Evolutionary conservation across 2,113 vertebrate species (phyloP).

Genomic region (Cyprinodon variegatus): DNA sequence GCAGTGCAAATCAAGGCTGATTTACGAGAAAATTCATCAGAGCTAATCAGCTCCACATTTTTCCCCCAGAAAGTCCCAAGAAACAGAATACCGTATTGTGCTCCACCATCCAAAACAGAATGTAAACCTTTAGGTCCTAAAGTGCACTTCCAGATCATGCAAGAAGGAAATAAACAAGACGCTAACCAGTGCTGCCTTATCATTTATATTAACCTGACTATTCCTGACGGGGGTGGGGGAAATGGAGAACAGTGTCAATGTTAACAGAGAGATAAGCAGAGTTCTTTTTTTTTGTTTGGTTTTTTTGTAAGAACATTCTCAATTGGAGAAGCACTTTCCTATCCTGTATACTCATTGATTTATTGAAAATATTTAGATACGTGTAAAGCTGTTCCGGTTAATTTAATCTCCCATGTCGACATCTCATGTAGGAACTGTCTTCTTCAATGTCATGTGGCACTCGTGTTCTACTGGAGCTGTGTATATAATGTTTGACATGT

Average conservation of each 20-base stretch:
- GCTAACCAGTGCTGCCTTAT: constrained; percentile 65
- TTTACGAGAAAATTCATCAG: constrained; percentile 1
- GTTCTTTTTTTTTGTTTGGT: constrained; percentile 6
- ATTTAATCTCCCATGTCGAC: constrained; percentile 66
- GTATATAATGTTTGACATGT: constrained; percentile 75
- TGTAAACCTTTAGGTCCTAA: constrained; percentile 58
- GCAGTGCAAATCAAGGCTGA: constrained; percentile 11
- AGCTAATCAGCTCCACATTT: constrained; percentile 16
- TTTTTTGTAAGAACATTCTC: constrained; percentile 51
- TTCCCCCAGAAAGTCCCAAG: constrained; percentile 17
- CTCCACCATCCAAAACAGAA: constrained; percentile 48
- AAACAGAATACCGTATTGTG: constrained; percentile 22
- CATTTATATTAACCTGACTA: constrained; percentile 26
- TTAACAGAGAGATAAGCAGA: constrained; percentile 31
- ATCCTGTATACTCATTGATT: constrained; percentile 69
- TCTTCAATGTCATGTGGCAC: constrained; percentile 60
- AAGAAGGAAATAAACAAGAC: constrained; percentile 45
- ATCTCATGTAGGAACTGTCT: constrained; percentile 49
- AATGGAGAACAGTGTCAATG: constrained; percentile 32
- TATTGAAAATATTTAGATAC: constrained; percentile 51
- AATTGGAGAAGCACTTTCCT: constrained; percentile 69
- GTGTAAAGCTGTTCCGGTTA: constrained; percentile 53
- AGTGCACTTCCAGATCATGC: constrained; percentile 62
- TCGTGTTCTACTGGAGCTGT: constrained; percentile 67
- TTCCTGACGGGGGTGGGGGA: constrained; percentile 36